Base-by-base conservation (phyloP, 2,888 invertebrate genomes). In the Caenorhabditis sp. region DNA sequence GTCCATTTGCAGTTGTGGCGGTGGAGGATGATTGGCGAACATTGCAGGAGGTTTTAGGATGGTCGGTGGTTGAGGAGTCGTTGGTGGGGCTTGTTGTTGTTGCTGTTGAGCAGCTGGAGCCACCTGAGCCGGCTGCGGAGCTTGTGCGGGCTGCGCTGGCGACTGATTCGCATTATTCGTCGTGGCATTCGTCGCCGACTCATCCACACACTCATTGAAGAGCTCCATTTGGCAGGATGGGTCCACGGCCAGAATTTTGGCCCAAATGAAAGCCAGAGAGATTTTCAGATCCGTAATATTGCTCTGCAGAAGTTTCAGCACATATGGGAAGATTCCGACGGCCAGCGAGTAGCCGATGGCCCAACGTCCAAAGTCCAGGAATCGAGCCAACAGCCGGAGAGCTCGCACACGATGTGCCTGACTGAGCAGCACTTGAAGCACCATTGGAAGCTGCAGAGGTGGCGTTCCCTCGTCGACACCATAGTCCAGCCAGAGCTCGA, bases 281-380 rank as follows among this genome's bases (percentile, higher is more conserved):
- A 97, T 96, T 79, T 97, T 94, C 88, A 99, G 94, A 93, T 99
- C 98, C 89, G 95, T 80, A 5, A 85, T 85, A 54, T 85, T 87
- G 74, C 90, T 97, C 93, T 99, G 98, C 90, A 99, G 94, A 89
- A 99, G 94, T 93, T 98, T 98, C 74, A 85, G 72, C 90, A 99
- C 97, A 93, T 99, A 99, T 0, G 99, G 99, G 93, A 98, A 99
- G 92, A 99, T 98, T 89, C 99, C 91, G 59, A 99, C 99, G 73
- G 96, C 96, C 28, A 99, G 94, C 70, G 98, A 97, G 93, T 94
- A 91, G 28, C 87, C 86, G 58, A 98, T 98, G 16, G 98, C 98
- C 96, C 96, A 96, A 0, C 96, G 95, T 56, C 99, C 99, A 84
- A 98, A 94, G 93, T 99, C 97, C 81, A 99, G 94, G 94, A 98